Conservation (phyloP, 2,113 vertebrate genomes). For the Carollia perspicillata region DNA sequence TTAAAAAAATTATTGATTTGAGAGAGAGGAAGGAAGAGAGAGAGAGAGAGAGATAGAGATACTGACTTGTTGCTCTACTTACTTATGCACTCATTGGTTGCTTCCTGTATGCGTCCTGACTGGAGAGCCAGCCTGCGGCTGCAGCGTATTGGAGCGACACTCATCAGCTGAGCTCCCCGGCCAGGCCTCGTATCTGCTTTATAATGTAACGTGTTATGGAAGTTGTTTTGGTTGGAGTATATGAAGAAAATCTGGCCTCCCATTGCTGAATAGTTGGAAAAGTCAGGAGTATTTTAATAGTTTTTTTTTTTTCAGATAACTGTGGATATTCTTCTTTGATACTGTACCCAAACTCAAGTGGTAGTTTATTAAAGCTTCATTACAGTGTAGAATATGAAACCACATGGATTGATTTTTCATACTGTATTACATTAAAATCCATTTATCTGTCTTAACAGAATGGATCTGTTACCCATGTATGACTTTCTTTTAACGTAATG, state of each 20-base stretch:
- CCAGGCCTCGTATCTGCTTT: background rate
- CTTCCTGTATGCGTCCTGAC: no score
- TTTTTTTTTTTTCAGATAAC: background rate
- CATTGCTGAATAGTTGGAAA: background rate
- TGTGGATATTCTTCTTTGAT: background rate
- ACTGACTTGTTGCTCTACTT: no score
- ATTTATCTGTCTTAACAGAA: background rate
- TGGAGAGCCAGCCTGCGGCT: no score
- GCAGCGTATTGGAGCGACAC: no score
- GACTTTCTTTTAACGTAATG: background rate
- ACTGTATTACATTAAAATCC: background rate
- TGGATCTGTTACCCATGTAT: background rate
- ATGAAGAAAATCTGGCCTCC: constrained; percentile 18
- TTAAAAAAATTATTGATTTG: background rate
- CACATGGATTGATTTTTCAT: background rate
- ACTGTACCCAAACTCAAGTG: background rate
- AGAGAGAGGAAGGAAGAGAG: no score
- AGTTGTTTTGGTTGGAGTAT: background rate
- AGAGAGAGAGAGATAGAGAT: no score
- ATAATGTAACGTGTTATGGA: background rate
- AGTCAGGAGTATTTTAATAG: background rate
- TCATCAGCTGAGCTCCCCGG: no score
- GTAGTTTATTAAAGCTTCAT: background rate
- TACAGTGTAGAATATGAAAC: background rate
- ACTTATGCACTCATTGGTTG: no score